Evolutionary conservation across 2,888 invertebrate species (phyloP).

Genomic region (Plebejus melissa): DNA sequence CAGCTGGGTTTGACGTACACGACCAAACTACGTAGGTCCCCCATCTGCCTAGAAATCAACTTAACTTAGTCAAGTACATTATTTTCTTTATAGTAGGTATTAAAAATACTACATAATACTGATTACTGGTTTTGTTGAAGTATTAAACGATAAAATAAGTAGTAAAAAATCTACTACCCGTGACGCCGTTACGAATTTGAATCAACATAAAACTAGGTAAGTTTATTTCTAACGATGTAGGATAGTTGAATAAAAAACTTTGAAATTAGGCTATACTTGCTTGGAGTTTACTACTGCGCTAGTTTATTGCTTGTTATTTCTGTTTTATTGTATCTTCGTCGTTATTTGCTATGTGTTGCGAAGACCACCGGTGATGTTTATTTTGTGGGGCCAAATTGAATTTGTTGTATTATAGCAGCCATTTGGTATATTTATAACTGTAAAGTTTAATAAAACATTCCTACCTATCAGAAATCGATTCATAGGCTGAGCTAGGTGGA

Average conservation of each 20-base stretch:
- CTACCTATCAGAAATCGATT: too few species aligned
- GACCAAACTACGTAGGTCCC: too few species aligned
- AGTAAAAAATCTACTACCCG: not conserved
- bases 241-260: constrained; percentile 15
- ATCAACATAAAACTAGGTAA: constrained; percentile 9
- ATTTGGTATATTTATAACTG: not conserved
- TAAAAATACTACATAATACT: not conserved
- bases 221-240: constrained; percentile 7
- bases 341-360: constrained; percentile 10
- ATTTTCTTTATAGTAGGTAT: not conserved
- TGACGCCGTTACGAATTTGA: not conserved
- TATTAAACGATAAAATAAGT: not conserved
- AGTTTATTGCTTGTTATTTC: constrained; percentile 19
- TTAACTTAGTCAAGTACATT: not conserved
- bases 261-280: constrained; percentile 9
- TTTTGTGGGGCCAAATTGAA: not conserved
- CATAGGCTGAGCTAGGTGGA: too few species aligned
- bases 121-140: not conserved
- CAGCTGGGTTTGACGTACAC: too few species aligned
- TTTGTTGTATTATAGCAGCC: not conserved
- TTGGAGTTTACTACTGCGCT: not conserved
- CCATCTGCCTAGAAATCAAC: too few species aligned
- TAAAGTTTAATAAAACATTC: too few species aligned
- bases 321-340: constrained; percentile 9
- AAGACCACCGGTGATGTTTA: constrained; percentile 4